Evolutionary conservation across 2,888 invertebrate genomes (phyloP).

Genomic region (Morpho deidamia): DNA sequence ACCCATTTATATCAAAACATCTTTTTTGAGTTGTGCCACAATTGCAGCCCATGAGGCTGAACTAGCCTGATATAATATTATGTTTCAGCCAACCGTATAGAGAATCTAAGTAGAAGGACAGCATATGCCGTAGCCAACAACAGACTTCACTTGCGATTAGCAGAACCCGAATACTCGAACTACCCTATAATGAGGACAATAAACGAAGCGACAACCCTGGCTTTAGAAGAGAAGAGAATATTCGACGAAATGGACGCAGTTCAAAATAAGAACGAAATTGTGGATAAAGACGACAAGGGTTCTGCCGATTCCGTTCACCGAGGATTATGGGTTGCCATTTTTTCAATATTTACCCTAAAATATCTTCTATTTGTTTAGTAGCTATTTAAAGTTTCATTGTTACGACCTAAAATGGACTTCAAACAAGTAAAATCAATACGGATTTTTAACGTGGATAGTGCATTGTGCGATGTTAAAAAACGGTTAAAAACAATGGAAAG

Average conservation of each 20-base stretch:
- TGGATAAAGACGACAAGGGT: conserved; percentile 52
- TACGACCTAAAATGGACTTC: too few species aligned
- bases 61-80: too few species aligned
- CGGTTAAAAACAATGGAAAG: too few species aligned
- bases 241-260: conserved; percentile 63
- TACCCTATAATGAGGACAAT: conserved; percentile 86
- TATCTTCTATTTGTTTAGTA: not conserved
- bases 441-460: too few species aligned
- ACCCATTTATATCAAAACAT: too few species aligned
- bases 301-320: conserved; percentile 20
- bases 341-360: conserved; percentile 1
- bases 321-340: conserved; percentile 16
- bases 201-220: conserved; percentile 80
- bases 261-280: conserved; percentile 59
- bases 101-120: conserved; percentile 41
- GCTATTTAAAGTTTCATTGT: too few species aligned
- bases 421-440: too few species aligned
- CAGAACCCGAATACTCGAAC: conserved; percentile 58
- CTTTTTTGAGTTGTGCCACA: too few species aligned
- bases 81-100: conserved; percentile 38
- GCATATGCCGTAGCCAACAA: conserved; percentile 51
- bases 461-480: too few species aligned
- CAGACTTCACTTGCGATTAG: conserved; percentile 48
- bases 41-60: too few species aligned
- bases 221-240: conserved; percentile 75